Evolutionary conservation across 37 sponge, comb jelly and placozoan genomes (phyloP).

Genomic region (Cliona cf. orientalis): DNA sequence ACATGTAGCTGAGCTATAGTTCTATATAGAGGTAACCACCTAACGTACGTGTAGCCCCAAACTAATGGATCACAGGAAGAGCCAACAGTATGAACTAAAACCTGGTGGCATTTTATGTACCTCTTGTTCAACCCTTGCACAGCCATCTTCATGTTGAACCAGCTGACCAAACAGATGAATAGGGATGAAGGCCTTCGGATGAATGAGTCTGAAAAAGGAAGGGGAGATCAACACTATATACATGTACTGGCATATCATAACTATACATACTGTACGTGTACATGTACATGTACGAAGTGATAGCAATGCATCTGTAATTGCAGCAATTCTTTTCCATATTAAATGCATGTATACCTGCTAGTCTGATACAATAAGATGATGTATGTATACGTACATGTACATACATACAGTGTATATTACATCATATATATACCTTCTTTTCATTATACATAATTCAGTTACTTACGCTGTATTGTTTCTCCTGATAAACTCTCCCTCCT

Average conservation of each 20-base stretch:
- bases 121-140: conserved; percentile 60
- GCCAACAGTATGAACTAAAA: too few species aligned
- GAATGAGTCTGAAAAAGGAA: conserved; percentile 4
- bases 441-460: not conserved
- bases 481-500: conserved; percentile 68
- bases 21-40: too few species aligned
- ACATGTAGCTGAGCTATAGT: too few species aligned
- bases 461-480: conserved; percentile 51
- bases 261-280: too few species aligned
- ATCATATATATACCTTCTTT: too few species aligned
- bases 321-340: too few species aligned
- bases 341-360: not conserved
- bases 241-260: not conserved
- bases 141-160: conserved; percentile 79
- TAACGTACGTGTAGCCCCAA: too few species aligned
- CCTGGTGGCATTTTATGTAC: conserved; percentile 28
- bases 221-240: not conserved
- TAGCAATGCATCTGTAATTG: not conserved
- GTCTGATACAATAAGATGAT: too few species aligned
- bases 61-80: too few species aligned
- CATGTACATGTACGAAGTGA: too few species aligned
- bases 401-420: too few species aligned
- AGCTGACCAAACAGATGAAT: conserved; percentile 89
- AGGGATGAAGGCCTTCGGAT: conserved; percentile 74
- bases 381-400: too few species aligned